These are phyloP conservation scores for Drosophila phalerata DNA, from an alignment of 2,888 invertebrate species.

Conservation along the genomic window DNA sequence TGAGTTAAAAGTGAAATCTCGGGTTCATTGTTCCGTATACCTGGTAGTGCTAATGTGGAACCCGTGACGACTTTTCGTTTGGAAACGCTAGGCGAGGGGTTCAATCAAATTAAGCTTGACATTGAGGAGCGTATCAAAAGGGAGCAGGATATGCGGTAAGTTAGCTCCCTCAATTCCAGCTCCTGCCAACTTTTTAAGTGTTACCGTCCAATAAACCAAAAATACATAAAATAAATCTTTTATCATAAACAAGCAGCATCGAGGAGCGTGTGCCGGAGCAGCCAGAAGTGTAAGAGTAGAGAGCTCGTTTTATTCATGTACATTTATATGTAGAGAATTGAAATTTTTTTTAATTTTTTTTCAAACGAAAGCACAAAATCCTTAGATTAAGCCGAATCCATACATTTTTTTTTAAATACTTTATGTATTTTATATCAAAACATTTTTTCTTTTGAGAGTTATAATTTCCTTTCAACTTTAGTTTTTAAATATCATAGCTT, in stretches of 20 bases:
- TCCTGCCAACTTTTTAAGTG: no score
- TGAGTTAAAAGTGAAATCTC: background rate
- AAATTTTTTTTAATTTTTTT: no score
- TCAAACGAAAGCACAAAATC: no score
- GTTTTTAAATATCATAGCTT: no score
- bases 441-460: no score
- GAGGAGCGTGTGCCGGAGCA: conserved; percentile 59
- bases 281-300: conserved; percentile 70
- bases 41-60: conserved; percentile 55
- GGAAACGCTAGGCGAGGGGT: conserved; percentile 87
- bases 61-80: conserved; percentile 88
- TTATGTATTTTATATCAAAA: no score
- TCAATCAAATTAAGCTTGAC: conserved; percentile 87
- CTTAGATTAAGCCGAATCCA: no score
- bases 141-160: conserved; percentile 85
- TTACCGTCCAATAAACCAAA: background rate
- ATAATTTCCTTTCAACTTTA: no score
- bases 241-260: conserved; percentile 52
- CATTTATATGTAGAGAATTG: no score
- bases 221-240: background rate
- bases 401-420: no score
- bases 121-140: conserved; percentile 88
- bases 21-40: background rate
- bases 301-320: background rate
- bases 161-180: background rate